Conservation (phyloP, 2,888 invertebrate species). For the Trichopoda pennipes region DNA sequence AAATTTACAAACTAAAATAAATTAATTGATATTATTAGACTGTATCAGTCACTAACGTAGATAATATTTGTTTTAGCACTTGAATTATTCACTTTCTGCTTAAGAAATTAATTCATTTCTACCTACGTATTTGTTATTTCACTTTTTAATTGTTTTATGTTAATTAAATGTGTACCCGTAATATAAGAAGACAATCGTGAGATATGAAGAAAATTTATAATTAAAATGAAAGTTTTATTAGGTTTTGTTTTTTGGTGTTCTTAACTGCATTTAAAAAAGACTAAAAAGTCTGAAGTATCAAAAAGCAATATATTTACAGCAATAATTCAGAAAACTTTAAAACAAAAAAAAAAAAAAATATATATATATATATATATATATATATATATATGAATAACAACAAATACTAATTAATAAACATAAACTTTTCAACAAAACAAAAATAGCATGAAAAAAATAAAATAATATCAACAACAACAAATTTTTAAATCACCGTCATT, state of each 20-base stretch:
- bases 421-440: too few relatives aligned
- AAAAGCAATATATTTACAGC: too few relatives aligned
- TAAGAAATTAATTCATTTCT: slow-evolving; percentile 14
- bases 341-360: too few relatives aligned
- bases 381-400: too few relatives aligned
- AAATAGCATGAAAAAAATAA: too few relatives aligned
- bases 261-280: not conserved
- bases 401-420: too few relatives aligned
- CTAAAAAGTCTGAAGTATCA: too few relatives aligned
- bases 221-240: slow-evolving; percentile 35
- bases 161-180: slow-evolving; percentile 49
- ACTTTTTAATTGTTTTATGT: slow-evolving; percentile 3
- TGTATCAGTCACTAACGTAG: slow-evolving; percentile 60
- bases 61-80: slow-evolving; percentile 47
- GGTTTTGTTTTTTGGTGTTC: not conserved
- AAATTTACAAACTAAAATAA: slow-evolving; percentile 47
- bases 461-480: too few relatives aligned
- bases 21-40: slow-evolving; percentile 53
- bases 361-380: too few relatives aligned
- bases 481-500: too few relatives aligned
- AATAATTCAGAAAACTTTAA: too few relatives aligned
- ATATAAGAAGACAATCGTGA: slow-evolving; percentile 28
- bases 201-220: not conserved
- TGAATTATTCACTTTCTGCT: slow-evolving; percentile 43
- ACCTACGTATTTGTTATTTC: slow-evolving; percentile 2